A percentile compares a stretch with the other conserved stretches of the same genome.
phyloP scores from a whole-genome alignment of 2,888 invertebrate genomes.

The Mylabris sibirica region DNA sequence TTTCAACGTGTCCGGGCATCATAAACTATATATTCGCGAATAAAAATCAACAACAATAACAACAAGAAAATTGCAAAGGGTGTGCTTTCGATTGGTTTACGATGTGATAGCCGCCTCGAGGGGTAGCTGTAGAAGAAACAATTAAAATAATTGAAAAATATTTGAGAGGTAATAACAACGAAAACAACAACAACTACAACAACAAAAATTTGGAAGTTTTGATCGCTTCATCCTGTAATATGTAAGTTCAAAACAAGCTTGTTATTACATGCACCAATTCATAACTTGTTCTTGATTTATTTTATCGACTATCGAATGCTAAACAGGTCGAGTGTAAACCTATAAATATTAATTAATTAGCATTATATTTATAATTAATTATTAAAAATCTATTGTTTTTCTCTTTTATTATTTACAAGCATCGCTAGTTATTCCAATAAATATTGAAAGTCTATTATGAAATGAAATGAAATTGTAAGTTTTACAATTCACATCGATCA shows the following conservation, averaged over 20 bases:
- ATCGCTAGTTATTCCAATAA: not conserved
- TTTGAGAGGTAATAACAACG: not conserved
- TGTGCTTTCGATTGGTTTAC: conserved; percentile 13
- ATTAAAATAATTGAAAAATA: conserved; percentile 2
- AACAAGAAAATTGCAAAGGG: not conserved
- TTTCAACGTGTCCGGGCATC: conserved; percentile 11
- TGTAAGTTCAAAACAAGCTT: conserved; percentile 24
- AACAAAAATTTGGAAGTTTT: not conserved
- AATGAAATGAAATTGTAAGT: conserved; percentile 9
- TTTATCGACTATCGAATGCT: conserved; percentile 31
- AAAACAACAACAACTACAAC: not conserved
- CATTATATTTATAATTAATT: conserved; percentile 23
- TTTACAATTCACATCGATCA: not conserved
- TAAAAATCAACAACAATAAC: not conserved
- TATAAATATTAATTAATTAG: conserved; percentile 37
- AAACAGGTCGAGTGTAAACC: conserved; percentile 34
- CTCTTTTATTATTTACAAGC: not conserved
- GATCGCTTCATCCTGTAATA: conserved; percentile 13
- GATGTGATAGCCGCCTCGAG: not conserved
- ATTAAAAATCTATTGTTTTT: conserved; percentile 15
- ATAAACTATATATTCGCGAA: not conserved
- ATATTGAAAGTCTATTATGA: not conserved
- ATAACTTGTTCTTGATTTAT: conserved; percentile 36
- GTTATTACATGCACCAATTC: conserved; percentile 33
- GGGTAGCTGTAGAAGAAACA: not conserved